Evolutionary conservation across 2,797 vertebrate species (phyloP).

Genomic region (Tenualosa thibaudeaui): DNA sequence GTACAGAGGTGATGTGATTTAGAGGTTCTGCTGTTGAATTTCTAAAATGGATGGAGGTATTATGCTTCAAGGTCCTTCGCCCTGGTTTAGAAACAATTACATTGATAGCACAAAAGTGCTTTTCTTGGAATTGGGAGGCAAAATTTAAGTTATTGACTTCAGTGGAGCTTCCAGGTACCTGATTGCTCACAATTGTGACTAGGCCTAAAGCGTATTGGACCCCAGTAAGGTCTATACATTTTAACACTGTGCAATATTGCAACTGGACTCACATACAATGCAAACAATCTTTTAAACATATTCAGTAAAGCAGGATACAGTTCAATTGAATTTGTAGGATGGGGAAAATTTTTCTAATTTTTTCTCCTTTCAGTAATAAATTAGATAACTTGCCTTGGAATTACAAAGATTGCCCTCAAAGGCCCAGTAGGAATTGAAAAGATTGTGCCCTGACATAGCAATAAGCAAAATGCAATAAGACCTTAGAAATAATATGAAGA

Average conservation of each 20-base stretch:
- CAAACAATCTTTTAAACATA: not conserved
- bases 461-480: slow-evolving; percentile 47
- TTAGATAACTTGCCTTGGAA: slow-evolving; percentile 33
- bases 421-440: slow-evolving; percentile 36
- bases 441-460: slow-evolving; percentile 42
- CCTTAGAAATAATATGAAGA: slow-evolving; percentile 38
- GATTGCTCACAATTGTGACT: not conserved
- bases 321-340: not conserved
- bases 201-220: not conserved
- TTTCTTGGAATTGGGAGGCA: not conserved
- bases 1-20: slow-evolving; percentile 5
- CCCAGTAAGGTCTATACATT: not conserved
- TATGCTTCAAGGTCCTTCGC: slow-evolving; percentile 10
- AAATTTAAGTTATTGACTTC: not conserved
- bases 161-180: not conserved
- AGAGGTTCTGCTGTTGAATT: not conserved
- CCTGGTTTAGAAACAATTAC: not conserved
- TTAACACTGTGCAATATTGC: not conserved
- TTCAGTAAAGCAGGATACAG: not conserved
- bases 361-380: not conserved
- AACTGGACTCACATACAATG: not conserved
- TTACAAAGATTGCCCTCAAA: slow-evolving; percentile 32
- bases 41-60: not conserved
- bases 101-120: slow-evolving; percentile 8
- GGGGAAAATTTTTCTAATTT: not conserved